Evolutionary conservation across 2,797 vertebrate species (phyloP), one percentile per base, ranked within the genome.

Genomic region (Sus cebifrons): DNA sequence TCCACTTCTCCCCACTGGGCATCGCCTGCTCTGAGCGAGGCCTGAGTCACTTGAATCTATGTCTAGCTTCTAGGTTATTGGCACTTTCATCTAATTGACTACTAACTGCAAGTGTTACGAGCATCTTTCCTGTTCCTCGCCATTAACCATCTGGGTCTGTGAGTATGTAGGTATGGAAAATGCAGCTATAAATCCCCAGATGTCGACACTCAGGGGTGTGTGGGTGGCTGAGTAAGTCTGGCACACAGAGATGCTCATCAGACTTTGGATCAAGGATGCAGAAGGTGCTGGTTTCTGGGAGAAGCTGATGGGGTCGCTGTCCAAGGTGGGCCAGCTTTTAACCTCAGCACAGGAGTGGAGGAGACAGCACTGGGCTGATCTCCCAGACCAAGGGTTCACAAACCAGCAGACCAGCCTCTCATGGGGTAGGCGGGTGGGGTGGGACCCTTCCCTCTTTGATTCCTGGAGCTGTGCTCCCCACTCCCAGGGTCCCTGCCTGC

Each of bases 61-160:
- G 87, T 91, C 88, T 75, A 84, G 92, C 96, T 95, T 81, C 77
- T 54, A 23, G 94, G 85, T 86, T 96, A 95, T 12, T 78, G 81
- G 86, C 78, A 91, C n/a, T 44, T 93, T 58, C 21, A 23, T 84
- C 73, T 96, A 94, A 96, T 58, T 89, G 94, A 96, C 85, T 94
- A 62, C 83, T 32, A 92, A 91, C 93, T 78, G 96, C 71, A 73
- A 96, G 85, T 93, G 86, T 93, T 97, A 71, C 23, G 18, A 71
- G 58, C 36, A 13, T 86, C 86, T 90, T 93, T 83, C 89, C 95
- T 49, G 81, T 94, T 97, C 86, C 95, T 96, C 4, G 0, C 56
- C 60, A 93, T 95, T 96, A 89, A 96, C 94, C 96, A 97, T 97
- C 96, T 97, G 96, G 96, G 95, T 90, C 86, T 97, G 79, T 27